Percentiles rank a stretch among this genome's conserved stretches.
These are phyloP conservation scores for Polia nebulosa DNA, from an alignment of 2,888 invertebrate genomes.

Conservation along the genomic window DNA sequence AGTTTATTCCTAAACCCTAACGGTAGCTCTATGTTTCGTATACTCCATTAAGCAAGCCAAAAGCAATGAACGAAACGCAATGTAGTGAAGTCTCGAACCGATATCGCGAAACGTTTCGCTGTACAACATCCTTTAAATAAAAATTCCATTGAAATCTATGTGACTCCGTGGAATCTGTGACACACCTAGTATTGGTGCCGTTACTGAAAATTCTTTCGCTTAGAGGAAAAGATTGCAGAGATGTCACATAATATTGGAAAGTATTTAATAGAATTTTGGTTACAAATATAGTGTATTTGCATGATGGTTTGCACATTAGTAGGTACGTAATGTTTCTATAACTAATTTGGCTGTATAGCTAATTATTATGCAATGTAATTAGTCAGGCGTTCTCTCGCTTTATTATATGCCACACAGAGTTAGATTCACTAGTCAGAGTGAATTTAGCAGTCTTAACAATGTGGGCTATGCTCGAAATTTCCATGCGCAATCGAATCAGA, in stretches of 20 bases:
- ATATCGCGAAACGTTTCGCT: slow-evolving; percentile 42
- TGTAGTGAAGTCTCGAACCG: slow-evolving; percentile 51
- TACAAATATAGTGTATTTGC: too few relatives aligned
- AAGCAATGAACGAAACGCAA: slow-evolving; percentile 62
- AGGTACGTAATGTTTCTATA: too few relatives aligned
- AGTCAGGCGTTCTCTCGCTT: too few relatives aligned
- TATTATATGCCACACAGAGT: too few relatives aligned
- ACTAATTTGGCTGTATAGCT: too few relatives aligned
- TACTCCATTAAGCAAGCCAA: slow-evolving; percentile 60
- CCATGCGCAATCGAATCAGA: too few relatives aligned
- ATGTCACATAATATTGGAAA: background rate
- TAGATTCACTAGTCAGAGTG: background rate
- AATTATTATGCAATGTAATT: too few relatives aligned
- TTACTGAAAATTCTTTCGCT: slow-evolving; percentile 19
- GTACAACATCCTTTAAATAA: slow-evolving; percentile 51
- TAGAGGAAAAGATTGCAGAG: background rate
- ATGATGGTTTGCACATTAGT: too few relatives aligned
- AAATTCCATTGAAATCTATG: slow-evolving; percentile 56
- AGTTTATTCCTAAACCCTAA: slow-evolving; percentile 48
- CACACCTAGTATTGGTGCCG: slow-evolving; percentile 14
- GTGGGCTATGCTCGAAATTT: too few relatives aligned
- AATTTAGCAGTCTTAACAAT: too few relatives aligned
- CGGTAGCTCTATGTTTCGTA: slow-evolving; percentile 49
- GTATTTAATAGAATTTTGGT: background rate
- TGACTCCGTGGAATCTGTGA: slow-evolving; percentile 36